These are phyloP conservation scores for Melopsittacus undulatus DNA, from an alignment of 2,797 vertebrate genomes.

Conservation along the genomic window DNA sequence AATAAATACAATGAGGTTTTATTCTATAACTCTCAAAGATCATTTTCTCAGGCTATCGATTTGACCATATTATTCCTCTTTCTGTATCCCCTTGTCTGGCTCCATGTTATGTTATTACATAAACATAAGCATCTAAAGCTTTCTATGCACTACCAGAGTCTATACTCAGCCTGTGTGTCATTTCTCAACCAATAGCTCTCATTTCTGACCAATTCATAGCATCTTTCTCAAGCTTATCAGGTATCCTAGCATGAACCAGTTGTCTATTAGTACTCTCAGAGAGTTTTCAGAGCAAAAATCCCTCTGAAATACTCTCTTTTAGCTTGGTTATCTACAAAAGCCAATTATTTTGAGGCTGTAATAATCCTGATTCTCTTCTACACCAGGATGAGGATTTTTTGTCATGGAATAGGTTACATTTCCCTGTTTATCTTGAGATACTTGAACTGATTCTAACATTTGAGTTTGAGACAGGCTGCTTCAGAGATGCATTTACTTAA, in stretches of 20 bases:
- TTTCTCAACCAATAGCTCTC: neutral
- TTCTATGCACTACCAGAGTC: neutral
- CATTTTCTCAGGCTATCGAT: neutral
- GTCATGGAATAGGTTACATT: neutral
- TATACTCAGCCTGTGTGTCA: neutral
- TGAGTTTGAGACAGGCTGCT: neutral
- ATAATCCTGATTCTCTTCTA: neutral
- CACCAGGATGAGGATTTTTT: neutral
- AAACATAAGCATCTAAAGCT: neutral
- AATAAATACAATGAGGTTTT: neutral
- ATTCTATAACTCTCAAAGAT: neutral
- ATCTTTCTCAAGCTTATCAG: neutral
- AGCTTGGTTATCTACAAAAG: neutral
- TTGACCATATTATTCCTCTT: neutral
- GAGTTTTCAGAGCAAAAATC: neutral
- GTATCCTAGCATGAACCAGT: neutral
- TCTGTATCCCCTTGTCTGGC: neutral
- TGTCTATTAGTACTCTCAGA: neutral
- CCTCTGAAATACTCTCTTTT: neutral
- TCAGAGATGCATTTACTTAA: neutral
- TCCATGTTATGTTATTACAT: neutral
- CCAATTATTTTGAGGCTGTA: neutral
- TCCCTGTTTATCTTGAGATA: neutral
- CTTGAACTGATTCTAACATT: neutral
- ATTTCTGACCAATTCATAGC: neutral